Evolutionary conservation across 2,797 vertebrate genomes (phyloP).

Genomic region (Synaphobranchus kaupii): DNA sequence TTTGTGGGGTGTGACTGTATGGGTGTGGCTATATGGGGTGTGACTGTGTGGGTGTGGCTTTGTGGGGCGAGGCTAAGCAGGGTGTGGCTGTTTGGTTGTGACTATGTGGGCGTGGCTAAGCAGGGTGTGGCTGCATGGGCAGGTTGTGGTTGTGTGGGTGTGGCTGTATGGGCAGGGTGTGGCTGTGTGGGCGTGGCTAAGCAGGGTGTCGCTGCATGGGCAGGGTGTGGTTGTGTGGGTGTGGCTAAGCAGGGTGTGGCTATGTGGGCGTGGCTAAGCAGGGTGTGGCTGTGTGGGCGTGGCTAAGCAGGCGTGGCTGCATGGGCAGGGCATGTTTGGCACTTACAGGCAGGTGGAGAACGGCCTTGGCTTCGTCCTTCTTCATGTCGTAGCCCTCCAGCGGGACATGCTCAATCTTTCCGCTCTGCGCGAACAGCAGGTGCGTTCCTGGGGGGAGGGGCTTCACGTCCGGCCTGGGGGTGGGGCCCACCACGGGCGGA

Average conservation of each 20-base stretch:
- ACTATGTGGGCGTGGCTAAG: background rate
- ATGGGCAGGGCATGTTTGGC: background rate
- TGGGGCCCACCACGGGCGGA: conserved; percentile 72
- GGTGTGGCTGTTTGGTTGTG: background rate
- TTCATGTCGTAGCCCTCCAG: conserved; percentile 82
- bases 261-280: background rate
- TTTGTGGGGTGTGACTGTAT: background rate
- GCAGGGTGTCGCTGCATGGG: too few species aligned
- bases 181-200: background rate
- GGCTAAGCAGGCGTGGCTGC: too few species aligned
- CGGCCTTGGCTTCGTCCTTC: conserved; percentile 75
- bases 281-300: background rate
- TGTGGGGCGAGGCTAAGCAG: too few species aligned
- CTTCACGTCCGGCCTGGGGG: conserved; percentile 74
- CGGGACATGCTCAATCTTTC: conserved; percentile 84
- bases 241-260: background rate
- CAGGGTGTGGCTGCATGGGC: background rate
- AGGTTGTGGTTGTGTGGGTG: background rate
- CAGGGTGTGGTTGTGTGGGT: background rate
- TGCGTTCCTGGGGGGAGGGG: conserved; percentile 83
- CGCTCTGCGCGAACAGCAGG: conserved; percentile 86
- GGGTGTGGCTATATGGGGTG: background rate
- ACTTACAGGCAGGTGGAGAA: conserved; percentile 85
- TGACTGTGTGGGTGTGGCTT: too few species aligned
- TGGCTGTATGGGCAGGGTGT: background rate